phyloP scores from a whole-genome alignment of 2,888 invertebrate species.

The Metalampra italica region DNA sequence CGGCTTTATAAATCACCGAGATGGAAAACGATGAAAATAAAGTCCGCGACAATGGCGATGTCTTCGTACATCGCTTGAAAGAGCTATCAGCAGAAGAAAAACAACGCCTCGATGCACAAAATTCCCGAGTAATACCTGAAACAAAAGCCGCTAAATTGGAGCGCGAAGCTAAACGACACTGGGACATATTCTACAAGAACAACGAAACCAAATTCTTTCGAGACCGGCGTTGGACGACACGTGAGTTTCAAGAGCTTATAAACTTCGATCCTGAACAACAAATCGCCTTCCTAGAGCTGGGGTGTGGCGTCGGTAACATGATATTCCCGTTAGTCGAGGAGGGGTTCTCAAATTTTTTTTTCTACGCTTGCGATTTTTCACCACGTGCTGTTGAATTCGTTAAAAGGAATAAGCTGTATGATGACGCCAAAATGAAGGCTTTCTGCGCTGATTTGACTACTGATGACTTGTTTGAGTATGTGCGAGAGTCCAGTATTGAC shows the following conservation, averaged over 20 bases:
- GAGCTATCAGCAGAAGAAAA: slow-evolving; percentile 79
- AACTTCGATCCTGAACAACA: slow-evolving; percentile 73
- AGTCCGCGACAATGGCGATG: slow-evolving; percentile 34
- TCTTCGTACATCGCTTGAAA: slow-evolving; percentile 66
- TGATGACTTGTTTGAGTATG: slow-evolving; percentile 79
- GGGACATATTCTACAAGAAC: slow-evolving; percentile 98
- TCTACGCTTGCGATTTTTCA: slow-evolving; percentile 95
- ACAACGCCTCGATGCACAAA: slow-evolving; percentile 81
- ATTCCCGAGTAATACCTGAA: slow-evolving; percentile 77
- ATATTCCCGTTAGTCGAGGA: slow-evolving; percentile 94
- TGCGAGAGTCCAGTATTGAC: slow-evolving; percentile 79
- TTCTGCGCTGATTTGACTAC: slow-evolving; percentile 93
- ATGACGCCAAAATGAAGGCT: slow-evolving; percentile 82
- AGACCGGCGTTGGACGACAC: slow-evolving; percentile 97
- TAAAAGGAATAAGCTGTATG: slow-evolving; percentile 82
- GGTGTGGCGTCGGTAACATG: slow-evolving; percentile 98
- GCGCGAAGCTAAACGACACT: slow-evolving; percentile 89
- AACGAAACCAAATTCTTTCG: slow-evolving; percentile 96
- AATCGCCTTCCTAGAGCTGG: slow-evolving; percentile 87
- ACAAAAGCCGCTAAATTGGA: slow-evolving; percentile 89
- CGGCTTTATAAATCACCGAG: slow-evolving; percentile 14
- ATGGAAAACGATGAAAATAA: slow-evolving; percentile 58
- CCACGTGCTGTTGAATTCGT: slow-evolving; percentile 93
- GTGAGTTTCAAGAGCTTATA: slow-evolving; percentile 93
- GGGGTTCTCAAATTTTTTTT: slow-evolving; percentile 80